phyloP scores from a whole-genome alignment of 2,888 invertebrate species.

The Pachymerium ferrugineum region DNA sequence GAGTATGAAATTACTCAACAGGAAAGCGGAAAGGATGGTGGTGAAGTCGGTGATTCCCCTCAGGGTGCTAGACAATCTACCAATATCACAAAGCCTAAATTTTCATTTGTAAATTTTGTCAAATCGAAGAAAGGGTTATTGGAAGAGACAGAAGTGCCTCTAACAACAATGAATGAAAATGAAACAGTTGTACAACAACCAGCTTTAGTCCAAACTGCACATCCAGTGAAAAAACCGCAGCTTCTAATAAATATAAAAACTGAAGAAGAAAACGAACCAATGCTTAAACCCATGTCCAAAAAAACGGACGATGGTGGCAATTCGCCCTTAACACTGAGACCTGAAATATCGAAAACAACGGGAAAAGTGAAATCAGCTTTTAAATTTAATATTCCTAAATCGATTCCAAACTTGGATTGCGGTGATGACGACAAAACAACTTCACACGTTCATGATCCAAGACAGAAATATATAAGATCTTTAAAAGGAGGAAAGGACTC shows the following conservation, averaged over 20 bases:
- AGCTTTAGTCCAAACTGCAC: not conserved
- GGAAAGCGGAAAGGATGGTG: not conserved
- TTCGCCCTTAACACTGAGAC: not conserved
- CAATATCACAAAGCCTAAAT: not conserved
- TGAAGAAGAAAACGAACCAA: not conserved
- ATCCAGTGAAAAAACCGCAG: no score
- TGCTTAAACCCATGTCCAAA: not conserved
- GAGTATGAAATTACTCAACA: not conserved
- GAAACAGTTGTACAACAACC: not conserved
- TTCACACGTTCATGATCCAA: not conserved
- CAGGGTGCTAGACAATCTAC: not conserved
- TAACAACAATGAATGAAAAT: not conserved
- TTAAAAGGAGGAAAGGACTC: not conserved
- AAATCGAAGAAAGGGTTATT: conserved; percentile 28
- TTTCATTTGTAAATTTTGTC: conserved; percentile 32
- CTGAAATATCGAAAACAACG: not conserved
- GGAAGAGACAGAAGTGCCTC: conserved; percentile 28
- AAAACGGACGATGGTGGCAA: not conserved
- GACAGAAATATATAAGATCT: not conserved
- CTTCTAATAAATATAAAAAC: no score
- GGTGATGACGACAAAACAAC: not conserved
- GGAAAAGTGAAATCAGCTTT: not conserved
- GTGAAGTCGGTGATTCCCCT: not conserved
- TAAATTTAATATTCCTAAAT: not conserved
- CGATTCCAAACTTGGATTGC: not conserved